These are phyloP conservation scores for Brachionus asplanchnoidis DNA, from an alignment of 1,140 invertebrate genomes.

Conservation along the genomic window DNA sequence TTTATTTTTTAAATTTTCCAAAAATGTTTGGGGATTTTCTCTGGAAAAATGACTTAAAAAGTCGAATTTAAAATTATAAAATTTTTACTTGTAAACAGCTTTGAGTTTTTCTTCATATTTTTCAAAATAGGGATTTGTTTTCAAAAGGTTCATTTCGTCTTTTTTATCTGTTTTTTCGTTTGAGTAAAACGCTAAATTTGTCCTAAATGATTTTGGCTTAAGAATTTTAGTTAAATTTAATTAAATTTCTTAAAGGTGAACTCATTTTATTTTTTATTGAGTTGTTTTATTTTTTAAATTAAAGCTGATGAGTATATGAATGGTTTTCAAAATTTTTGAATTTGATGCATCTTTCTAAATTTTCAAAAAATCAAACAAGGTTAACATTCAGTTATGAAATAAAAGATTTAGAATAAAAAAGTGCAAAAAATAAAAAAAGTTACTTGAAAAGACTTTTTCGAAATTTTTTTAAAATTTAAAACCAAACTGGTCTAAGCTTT, in stretches of 20 bases:
- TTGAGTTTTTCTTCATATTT: slow-evolving; percentile 40
- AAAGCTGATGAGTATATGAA: neutral
- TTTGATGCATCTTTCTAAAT: neutral
- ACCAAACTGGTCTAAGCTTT: too few species aligned
- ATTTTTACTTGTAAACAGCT: slow-evolving; percentile 31
- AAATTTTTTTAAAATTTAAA: too few species aligned
- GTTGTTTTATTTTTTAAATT: neutral
- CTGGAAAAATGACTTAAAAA: neutral
- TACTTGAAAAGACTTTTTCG: too few species aligned
- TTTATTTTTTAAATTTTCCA: slow-evolving; percentile 5
- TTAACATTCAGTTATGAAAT: neutral
- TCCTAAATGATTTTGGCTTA: neutral
- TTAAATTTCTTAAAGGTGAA: neutral
- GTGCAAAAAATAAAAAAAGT: too few species aligned
- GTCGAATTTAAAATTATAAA: neutral
- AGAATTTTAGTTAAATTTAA: neutral
- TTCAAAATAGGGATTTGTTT: slow-evolving; percentile 28
- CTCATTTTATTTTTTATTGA: neutral
- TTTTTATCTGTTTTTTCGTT: neutral
- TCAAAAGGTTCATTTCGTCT: slow-evolving; percentile 1
- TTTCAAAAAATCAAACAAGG: neutral
- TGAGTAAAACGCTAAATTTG: neutral
- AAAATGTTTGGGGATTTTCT: neutral
- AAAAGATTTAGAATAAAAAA: neutral
- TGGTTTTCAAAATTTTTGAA: neutral